Base-by-base conservation (phyloP, 2,113 vertebrate species). In the Pelobates fuscus region DNA sequence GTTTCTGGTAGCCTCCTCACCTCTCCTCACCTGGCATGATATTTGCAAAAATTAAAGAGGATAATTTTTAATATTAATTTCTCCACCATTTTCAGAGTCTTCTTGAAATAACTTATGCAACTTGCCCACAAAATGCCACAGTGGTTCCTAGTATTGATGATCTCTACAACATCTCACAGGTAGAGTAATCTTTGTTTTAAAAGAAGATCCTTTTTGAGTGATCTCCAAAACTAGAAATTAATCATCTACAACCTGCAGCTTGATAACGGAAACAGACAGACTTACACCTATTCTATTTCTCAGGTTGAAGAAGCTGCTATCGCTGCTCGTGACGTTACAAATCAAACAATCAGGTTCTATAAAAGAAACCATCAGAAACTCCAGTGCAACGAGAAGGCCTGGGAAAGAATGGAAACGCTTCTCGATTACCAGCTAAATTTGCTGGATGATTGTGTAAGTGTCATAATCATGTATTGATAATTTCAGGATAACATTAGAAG, bases 381-480 rank as follows among this genome's bases (percentile, higher is more conserved):
- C 12, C 44, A 37, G 14, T 58, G 32, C 46, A 24, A 74, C 21
- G 25, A 29, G 18, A 24, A 14, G 3, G 18, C 11, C 62, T 74
- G 62, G 71, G 32, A 66, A n/a, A 24, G 61, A 2, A 27, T 74
- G 15, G 25, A 72, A n/a, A 5, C 46, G 5, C 41, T 52, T 49
- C 25, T 63, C 5, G 5, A 72, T 43, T 21, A 52, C 21, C 70
- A 24, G 27, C 3, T 7, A 2, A 32, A 23, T 12, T 43, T 30
- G 12, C 26, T 72, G 58, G 43, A 21, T 11, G 59, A 15, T 18
- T 72, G 70, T 72, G 68, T 70, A 60, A 70, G 68, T 70, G 20
- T n/a, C 15, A 26, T 15, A 52, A 14, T 46, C 17, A 5, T 4
- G 41, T 25, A 2, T 1, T 2, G 2, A 26, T 46, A 23, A 7